These are phyloP conservation scores for Leucoraja erinaceus DNA, from an alignment of 2,113 vertebrate species.

Conservation along the genomic window DNA sequence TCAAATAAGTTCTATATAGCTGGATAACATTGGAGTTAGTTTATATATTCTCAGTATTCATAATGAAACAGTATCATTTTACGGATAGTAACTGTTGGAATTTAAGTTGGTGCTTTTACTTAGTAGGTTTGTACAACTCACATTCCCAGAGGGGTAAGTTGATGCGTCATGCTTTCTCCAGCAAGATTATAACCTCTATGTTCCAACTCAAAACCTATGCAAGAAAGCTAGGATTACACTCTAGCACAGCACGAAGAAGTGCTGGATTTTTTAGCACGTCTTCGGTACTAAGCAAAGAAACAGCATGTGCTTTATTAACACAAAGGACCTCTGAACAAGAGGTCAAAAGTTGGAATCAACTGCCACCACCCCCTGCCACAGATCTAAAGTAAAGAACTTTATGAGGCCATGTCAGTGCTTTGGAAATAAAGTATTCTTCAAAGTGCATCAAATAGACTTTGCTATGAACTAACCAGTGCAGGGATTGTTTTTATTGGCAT, in stretches of 20 bases:
- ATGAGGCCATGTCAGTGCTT: background rate
- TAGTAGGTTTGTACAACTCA: background rate
- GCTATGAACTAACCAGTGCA: background rate
- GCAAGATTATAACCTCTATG: background rate
- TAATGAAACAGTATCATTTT: background rate
- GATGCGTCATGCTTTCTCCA: background rate
- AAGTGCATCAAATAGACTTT: constrained; percentile 21
- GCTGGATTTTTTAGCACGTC: background rate
- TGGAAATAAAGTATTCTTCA: background rate
- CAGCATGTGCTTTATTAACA: background rate
- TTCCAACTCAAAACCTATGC: background rate
- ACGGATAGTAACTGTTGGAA: background rate
- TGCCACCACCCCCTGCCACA: background rate
- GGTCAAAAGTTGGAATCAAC: constrained; percentile 19
- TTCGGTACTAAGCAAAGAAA: background rate
- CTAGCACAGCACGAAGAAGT: background rate
- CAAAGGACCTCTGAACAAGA: background rate
- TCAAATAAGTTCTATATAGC: background rate
- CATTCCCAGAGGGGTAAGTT: background rate
- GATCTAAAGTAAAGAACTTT: constrained; percentile 9
- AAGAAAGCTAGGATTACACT: background rate
- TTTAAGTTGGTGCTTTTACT: background rate
- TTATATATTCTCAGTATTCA: background rate
- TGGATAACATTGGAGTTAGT: background rate
- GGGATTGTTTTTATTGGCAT: constrained; percentile 16